Percentiles rank a stretch among this genome's conserved stretches.
phyloP scores from a whole-genome alignment of 2,797 vertebrate species.

The Selene dorsalis region DNA sequence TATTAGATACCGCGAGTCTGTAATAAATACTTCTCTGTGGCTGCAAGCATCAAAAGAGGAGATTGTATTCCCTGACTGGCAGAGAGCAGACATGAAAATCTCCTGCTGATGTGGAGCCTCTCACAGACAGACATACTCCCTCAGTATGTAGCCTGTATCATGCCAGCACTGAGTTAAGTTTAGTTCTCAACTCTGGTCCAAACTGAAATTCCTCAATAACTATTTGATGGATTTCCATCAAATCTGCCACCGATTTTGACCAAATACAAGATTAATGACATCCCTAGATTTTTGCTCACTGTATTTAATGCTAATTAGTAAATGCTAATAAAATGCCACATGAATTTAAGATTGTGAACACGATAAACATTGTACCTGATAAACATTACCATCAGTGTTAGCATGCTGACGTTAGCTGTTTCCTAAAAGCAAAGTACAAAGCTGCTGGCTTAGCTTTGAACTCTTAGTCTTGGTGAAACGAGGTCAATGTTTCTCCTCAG shows the following conservation, averaged over 20 bases:
- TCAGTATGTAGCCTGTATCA: background rate
- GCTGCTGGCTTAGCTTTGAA: background rate
- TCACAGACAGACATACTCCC: background rate
- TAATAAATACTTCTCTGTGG: background rate
- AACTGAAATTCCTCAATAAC: background rate
- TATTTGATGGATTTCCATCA: background rate
- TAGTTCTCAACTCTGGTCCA: background rate
- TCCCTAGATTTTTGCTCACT: background rate
- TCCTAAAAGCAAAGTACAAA: background rate
- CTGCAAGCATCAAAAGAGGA: background rate
- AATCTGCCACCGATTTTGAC: background rate
- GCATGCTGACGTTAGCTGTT: background rate
- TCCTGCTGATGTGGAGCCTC: background rate
- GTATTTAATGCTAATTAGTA: background rate
- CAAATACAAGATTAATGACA: too few relatives aligned
- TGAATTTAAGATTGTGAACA: background rate
- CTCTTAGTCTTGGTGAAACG: background rate
- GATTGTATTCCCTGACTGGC: background rate
- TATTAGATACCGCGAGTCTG: background rate
- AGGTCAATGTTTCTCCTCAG: background rate
- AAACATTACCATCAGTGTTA: background rate
- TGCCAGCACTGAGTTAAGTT: background rate
- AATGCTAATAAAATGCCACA: background rate
- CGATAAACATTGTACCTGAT: background rate
- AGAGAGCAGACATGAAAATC: background rate